These are phyloP conservation scores for Hyposmocoma kahamanoa DNA, from an alignment of 1,140 invertebrate species.

Conservation along the genomic window DNA sequence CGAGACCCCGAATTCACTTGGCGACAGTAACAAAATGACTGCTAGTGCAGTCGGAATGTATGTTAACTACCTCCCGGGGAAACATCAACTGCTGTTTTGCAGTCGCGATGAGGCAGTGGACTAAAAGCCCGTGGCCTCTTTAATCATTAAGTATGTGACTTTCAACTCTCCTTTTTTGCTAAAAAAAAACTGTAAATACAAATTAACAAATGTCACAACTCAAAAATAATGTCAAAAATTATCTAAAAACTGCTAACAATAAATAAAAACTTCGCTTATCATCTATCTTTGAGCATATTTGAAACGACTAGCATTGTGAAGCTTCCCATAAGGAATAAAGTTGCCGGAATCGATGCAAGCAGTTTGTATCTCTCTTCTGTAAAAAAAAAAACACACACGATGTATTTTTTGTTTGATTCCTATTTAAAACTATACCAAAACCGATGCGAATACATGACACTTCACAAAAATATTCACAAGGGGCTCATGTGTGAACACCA, in stretches of 20 bases:
- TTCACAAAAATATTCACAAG: not conserved
- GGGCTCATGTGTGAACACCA: not conserved
- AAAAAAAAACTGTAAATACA: too few relatives aligned
- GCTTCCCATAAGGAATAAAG: constrained; percentile 78
- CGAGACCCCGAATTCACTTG: too few relatives aligned
- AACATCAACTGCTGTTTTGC: too few relatives aligned
- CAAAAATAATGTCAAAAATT: too few relatives aligned
- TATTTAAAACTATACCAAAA: not conserved
- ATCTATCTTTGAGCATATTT: constrained; percentile 54
- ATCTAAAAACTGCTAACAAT: not conserved
- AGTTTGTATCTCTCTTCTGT: constrained; percentile 82
- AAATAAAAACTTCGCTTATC: constrained; percentile 32
- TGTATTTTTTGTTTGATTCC: not conserved
- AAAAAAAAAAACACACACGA: constrained; percentile 54
- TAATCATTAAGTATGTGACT: too few relatives aligned
- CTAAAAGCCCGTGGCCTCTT: too few relatives aligned
- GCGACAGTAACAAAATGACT: too few relatives aligned
- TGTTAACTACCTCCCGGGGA: too few relatives aligned
- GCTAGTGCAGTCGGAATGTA: too few relatives aligned
- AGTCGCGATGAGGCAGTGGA: too few relatives aligned
- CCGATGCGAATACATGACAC: not conserved
- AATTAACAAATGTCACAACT: too few relatives aligned
- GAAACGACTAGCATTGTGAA: constrained; percentile 78
- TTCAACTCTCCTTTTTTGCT: too few relatives aligned
- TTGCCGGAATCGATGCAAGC: constrained; percentile 81